Evolutionary conservation across 2,888 invertebrate species (phyloP), one percentile per base, ranked within the genome.

Genomic region (Alsophila aescularia): DNA sequence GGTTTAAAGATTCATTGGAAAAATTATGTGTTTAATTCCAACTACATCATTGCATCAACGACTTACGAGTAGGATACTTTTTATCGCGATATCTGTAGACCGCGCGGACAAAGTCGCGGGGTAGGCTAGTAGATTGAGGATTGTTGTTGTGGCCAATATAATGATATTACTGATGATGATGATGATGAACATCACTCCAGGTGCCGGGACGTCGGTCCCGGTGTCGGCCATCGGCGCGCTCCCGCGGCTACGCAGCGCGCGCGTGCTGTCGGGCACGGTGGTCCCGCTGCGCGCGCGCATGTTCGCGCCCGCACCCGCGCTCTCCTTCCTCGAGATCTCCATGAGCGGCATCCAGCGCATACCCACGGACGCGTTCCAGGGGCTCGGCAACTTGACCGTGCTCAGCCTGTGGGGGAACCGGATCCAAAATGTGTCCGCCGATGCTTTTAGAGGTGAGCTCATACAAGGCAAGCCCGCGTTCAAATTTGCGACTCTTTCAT

Each of bases 401-500:
- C 21, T 52, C n/a, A 45, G 40, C 10, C 45, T 52, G 10, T 52
- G 44, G 44, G 39, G 39, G 40, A 45, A 52, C 9, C 3, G 16
- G 1, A 45, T 52, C 4, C 6, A 0, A 0, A 10, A 16, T 1
- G 7, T 52, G 0, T 6, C 32, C 2, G 40, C 10, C 1, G 45
- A 35, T 4, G 52, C 45, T 0, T 40, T 52, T 9, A 13, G 14
- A n/a, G 52, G 52, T 52, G 6, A 29, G 27, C 29, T 8, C 9
- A 6, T n/a, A n/a, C n/a, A n/a, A n/a, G n/a, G n/a, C n/a, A n/a
- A n/a, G n/a, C n/a, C n/a, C n/a, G n/a, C n/a, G n/a, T n/a, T n/a
- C n/a, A n/a, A n/a, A n/a, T n/a, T n/a, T n/a, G n/a, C n/a, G n/a
- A n/a, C n/a, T n/a, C n/a, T n/a, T n/a, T n/a, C n/a, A n/a, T n/a